Evolutionary conservation across 2,113 vertebrate genomes (phyloP), one percentile per base, ranked within the genome.

Genomic region (Muntiacus muntjak): DNA sequence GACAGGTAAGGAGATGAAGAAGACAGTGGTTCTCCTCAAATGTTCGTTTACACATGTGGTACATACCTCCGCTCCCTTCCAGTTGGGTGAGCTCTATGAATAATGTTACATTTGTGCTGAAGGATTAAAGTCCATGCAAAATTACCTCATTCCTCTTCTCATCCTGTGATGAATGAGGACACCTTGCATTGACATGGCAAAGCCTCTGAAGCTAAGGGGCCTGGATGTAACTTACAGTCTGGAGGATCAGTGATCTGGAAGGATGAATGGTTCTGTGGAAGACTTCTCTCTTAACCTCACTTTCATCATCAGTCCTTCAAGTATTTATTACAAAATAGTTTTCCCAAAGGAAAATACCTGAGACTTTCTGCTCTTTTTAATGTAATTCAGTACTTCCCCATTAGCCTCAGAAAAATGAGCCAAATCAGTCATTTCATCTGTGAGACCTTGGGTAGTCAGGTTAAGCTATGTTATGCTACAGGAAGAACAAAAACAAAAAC

Each of bases 41-140:
- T 67, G 5, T n/a, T 78, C 5, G 25, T 25, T 89, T 57, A 33
- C 21, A 57, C 50, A 14, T 2, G 1, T 26, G 50, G 6, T 30
- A 4, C 7, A 25, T 47, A 15, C 1, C 10, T 4, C 26, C 7
- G 0, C 25, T 15, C n/a, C 7, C 2, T 40, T 94, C 54, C 23
- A 8, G 5, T 8, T 36, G 16, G 21, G 21, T 62, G 17, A 62
- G 50, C 15, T 96, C 45, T 55, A 2, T 89, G 30, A 50, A 16
- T n/a, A 50, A 40, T 50, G 21, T 19, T 2, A 13, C 28, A 47
- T 54, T 83, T 83, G 19, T 17, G 15, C 25, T 30, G 43, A 62
- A 33, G 30, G 7, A 25, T 78, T 21, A 19, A 67, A 45, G 23
- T 8, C 33, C 12, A 54, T 26, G 15, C 8, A 25, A 0, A 60